Percentiles rank a stretch among this genome's conserved stretches.
Conservation (phyloP, 2,797 vertebrate species). For the Syngnathus rostellatus region DNA sequence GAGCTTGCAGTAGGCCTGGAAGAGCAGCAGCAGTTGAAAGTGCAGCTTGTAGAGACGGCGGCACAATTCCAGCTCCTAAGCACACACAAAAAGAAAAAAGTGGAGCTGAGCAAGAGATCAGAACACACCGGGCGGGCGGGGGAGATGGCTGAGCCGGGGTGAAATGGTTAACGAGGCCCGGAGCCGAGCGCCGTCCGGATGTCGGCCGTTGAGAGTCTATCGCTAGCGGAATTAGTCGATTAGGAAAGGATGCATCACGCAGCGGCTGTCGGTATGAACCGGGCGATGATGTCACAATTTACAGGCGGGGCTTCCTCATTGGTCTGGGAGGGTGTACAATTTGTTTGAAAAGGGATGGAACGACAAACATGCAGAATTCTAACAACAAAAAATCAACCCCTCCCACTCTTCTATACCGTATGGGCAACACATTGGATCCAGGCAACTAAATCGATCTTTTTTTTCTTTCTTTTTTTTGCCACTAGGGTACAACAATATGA, state of each 20-base stretch:
- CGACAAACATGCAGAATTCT: slow-evolving; percentile 55
- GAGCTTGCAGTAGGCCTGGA: slow-evolving; percentile 97
- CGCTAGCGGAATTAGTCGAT: slow-evolving; percentile 35
- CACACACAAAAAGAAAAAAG: not conserved
- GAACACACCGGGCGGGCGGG: not conserved
- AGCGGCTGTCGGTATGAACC: slow-evolving; percentile 9
- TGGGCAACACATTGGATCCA: no score
- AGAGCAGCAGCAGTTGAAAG: slow-evolving; percentile 95
- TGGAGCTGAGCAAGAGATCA: not conserved
- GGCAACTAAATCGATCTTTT: not conserved
- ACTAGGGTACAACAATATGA: slow-evolving; percentile 13
- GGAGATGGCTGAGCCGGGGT: slow-evolving; percentile 27
- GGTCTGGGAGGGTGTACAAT: slow-evolving; percentile 2
- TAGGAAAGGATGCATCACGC: slow-evolving; percentile 28
- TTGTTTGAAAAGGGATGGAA: slow-evolving; percentile 22
- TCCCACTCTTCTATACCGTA: not conserved
- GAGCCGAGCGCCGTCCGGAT: slow-evolving; percentile 22
- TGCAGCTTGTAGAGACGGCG: slow-evolving; percentile 94
- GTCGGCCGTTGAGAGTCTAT: slow-evolving; percentile 27
- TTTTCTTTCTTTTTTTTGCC: not conserved
- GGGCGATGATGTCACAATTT: slow-evolving; percentile 8
- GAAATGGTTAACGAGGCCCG: slow-evolving; percentile 47
- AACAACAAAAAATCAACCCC: not conserved
- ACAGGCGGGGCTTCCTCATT: not conserved
- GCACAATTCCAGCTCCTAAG: slow-evolving; percentile 93